Base-by-base conservation (phyloP, 2,888 invertebrate species). In the Pedicia rivosa region DNA sequence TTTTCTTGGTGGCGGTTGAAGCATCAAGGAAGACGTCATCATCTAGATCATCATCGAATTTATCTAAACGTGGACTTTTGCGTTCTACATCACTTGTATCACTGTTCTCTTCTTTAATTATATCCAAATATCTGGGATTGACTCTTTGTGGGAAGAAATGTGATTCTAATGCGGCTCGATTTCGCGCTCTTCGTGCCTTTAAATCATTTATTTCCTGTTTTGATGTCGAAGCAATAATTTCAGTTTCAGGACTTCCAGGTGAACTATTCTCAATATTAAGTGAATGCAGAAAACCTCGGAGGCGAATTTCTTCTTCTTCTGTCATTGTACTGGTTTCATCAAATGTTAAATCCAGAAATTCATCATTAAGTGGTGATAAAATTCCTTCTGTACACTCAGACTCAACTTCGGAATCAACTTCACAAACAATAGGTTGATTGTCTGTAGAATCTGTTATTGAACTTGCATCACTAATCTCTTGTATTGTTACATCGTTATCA, bases 31-130 rank as follows among this genome's bases (percentile, higher is more conserved):
- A 66, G 3, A 64, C 65, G 37, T 68, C 67, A 46, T 67, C 68
- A 42, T 67, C 67, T 41, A 63, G 51, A 40, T 67, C 63, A 37
- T 67, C 65, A 39, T 48, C 28, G 6, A 36, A 37, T 15, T 25
- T 15, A 7, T 34, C 24, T 9, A 34, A 15, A n/a, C 13, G 19
- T 8, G 31, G 26, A 16, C 33, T 34, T 26, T 29, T 43, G 14
- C 45, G 42, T 42, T 74, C 67, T 45, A 68, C 64, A 44, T 71
- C 66, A 44, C 73, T 74, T 5, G 71, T 65, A 48, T 78, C 74
- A 50, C 78, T 78, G 4, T 70, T 71, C 62, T 83, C 83, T 57
- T 83, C 83, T 48, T 75, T 74, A 45, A 83, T 83, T 5, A 78
- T 79, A 51, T 80, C 81, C 50, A 83, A 62, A 44, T 70, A 76